phyloP scores from a whole-genome alignment of 2,888 invertebrate genomes.

The Crematogaster levior region DNA sequence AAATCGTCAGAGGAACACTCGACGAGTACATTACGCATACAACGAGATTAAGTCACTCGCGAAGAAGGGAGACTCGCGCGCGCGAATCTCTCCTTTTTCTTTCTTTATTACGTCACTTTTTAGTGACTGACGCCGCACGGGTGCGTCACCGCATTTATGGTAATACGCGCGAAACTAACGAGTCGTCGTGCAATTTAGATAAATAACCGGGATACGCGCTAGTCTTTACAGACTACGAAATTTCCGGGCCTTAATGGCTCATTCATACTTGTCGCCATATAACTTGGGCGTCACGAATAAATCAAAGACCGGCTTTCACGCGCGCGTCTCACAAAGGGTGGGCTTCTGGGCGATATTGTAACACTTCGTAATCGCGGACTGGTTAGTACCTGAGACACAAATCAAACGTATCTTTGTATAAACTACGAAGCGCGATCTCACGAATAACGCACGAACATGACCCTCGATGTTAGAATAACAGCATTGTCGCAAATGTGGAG shows the following conservation, averaged over 20 bases:
- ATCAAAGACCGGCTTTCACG: slow-evolving; percentile 56
- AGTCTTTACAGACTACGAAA: slow-evolving; percentile 58
- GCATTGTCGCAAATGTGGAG: background rate
- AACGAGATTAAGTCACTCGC: slow-evolving; percentile 11
- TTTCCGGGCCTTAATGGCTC: slow-evolving; percentile 66
- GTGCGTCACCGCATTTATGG: slow-evolving; percentile 41
- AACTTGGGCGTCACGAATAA: slow-evolving; percentile 55
- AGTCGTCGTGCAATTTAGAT: slow-evolving; percentile 76
- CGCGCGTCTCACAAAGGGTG: slow-evolving; percentile 37
- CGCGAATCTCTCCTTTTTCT: background rate
- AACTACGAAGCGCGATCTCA: slow-evolving; percentile 13
- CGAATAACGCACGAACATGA: slow-evolving; percentile 11
- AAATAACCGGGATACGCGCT: slow-evolving; percentile 66
- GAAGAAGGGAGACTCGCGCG: background rate
- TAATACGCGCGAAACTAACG: slow-evolving; percentile 60
- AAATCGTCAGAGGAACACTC: slow-evolving; percentile 75
- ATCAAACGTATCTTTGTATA: slow-evolving; percentile 28
- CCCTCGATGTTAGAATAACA: slow-evolving; percentile 17
- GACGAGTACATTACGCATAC: slow-evolving; percentile 66
- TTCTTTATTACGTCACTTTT: background rate
- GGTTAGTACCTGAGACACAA: slow-evolving; percentile 32
- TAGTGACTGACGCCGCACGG: background rate
- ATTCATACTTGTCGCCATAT: slow-evolving; percentile 63
- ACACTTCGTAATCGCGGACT: slow-evolving; percentile 54
- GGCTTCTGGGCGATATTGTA: slow-evolving; percentile 26